A percentile compares a stretch with the other conserved stretches of the same genome.
Conservation (phyloP, 1,140 invertebrate species). For the Acyrthosiphon pisum region DNA sequence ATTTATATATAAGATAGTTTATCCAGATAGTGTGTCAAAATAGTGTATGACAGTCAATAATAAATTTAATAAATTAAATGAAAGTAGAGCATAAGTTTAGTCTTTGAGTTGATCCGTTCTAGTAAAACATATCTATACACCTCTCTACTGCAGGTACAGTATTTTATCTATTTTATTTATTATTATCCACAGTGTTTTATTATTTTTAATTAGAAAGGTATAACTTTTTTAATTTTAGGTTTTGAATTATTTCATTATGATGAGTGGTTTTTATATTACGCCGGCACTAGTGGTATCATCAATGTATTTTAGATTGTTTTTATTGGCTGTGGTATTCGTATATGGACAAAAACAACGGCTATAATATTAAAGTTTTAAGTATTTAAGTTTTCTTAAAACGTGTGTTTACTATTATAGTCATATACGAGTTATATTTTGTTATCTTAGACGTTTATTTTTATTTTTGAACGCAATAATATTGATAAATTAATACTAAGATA, state of each 20-base stretch:
- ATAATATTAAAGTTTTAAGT: neutral
- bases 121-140: neutral
- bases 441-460: neutral
- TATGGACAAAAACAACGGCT: neutral
- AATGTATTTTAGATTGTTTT: neutral
- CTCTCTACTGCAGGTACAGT: too few species aligned
- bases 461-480: neutral
- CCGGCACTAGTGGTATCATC: neutral
- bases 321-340: neutral
- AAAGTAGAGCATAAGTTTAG: neutral
- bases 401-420: neutral
- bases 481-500: neutral
- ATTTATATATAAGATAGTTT: neutral
- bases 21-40: too few species aligned
- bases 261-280: neutral
- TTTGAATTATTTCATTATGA: neutral
- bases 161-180: too few species aligned
- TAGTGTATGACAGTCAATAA: neutral
- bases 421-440: neutral
- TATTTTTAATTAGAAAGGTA: neutral
- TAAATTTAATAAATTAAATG: neutral
- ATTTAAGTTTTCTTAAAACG: constrained; percentile 4
- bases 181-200: neutral
- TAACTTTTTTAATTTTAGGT: neutral
- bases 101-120: neutral